phyloP scores from a whole-genome alignment of 2,113 vertebrate species.

The Jaculus jaculus region DNA sequence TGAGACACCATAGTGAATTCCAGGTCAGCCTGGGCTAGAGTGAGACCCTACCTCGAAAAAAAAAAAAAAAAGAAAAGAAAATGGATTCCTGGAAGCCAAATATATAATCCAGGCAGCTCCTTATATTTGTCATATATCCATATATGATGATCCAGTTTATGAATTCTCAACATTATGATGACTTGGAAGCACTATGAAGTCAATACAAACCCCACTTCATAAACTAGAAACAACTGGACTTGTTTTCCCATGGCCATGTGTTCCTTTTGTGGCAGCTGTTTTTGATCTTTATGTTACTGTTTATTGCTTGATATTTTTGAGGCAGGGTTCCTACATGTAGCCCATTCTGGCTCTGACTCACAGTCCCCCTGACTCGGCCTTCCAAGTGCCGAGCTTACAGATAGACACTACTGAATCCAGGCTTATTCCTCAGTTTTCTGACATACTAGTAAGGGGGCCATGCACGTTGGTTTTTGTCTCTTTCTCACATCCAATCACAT shows the following conservation, averaged over 20 bases:
- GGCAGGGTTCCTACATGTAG: background rate
- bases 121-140: no score
- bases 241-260: background rate
- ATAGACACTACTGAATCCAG: background rate
- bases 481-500: background rate
- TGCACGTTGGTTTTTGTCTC: background rate
- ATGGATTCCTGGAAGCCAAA: background rate
- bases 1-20: no score
- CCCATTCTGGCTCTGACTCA: background rate
- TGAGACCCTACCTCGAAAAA: no score
- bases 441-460: background rate
- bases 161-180: background rate
- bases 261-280: no score
- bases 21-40: no score
- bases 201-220: background rate
- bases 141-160: background rate
- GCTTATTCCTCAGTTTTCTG: background rate
- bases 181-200: background rate
- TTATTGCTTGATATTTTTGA: background rate
- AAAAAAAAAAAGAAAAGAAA: no score
- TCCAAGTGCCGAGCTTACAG: background rate
- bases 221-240: background rate
- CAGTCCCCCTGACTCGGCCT: no score
- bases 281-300: no score
- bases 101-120: background rate